Conservation (phyloP, 1,140 invertebrate genomes). For the Penaeus chinensis region DNA sequence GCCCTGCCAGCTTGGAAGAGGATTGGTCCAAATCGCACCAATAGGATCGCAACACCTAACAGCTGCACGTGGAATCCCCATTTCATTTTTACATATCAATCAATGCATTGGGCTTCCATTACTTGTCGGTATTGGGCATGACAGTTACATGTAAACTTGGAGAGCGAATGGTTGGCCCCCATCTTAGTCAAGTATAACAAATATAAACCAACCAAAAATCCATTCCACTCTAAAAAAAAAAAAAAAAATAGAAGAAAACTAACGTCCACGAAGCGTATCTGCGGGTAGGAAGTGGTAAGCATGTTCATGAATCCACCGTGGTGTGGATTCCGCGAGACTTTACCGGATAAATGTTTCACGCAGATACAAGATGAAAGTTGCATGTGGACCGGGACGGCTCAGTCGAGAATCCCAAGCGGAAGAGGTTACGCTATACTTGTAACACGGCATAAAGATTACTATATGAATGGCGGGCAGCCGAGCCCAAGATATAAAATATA, state of each 20-base stretch:
- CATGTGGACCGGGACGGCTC: neutral
- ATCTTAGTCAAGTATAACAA: constrained; percentile 35
- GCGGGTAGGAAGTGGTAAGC: neutral
- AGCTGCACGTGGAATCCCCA: constrained; percentile 35
- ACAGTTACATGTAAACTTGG: constrained; percentile 43
- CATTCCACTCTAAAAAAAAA: neutral
- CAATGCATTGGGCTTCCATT: constrained; percentile 45
- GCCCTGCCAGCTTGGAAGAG: neutral
- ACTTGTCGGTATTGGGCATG: constrained; percentile 36
- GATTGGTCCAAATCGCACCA: neutral
- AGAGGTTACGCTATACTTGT: neutral
- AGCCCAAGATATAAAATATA: too few relatives aligned
- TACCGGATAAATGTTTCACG: constrained; percentile 12
- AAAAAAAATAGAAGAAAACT: neutral
- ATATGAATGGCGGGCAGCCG: too few relatives aligned
- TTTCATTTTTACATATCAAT: constrained; percentile 51
- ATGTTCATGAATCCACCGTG: neutral
- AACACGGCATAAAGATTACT: neutral
- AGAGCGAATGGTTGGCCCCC: constrained; percentile 9
- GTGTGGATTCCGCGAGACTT: constrained; percentile 5
- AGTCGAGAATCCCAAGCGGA: neutral
- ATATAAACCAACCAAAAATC: constrained; percentile 16
- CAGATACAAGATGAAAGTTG: constrained; percentile 19
- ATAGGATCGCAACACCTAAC: neutral
- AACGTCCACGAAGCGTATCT: neutral